These are phyloP conservation scores for Apostichopus parvimensis DNA, from an alignment of 35 echinoderm and acorn worm genomes.

Conservation along the genomic window DNA sequence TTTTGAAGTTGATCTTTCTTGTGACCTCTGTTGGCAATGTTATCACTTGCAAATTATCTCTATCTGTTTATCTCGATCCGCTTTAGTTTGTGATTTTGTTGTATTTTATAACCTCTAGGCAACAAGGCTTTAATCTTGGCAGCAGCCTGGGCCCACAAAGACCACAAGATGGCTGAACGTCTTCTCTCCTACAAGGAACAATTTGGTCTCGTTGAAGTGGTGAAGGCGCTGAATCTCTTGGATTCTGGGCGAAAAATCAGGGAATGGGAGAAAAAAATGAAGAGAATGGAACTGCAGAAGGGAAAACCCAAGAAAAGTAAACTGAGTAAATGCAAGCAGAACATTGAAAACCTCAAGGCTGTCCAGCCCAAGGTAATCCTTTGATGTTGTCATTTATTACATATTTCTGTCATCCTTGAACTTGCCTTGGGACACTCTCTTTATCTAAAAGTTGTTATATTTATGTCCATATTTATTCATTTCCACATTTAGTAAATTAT, in stretches of 20 bases:
- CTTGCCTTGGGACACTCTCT: no score
- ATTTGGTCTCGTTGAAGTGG: conserved; percentile 83
- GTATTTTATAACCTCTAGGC: conserved; percentile 23
- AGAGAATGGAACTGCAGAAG: conserved; percentile 53
- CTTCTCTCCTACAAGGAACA: conserved; percentile 50
- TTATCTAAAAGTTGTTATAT: no score
- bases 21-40: background rate
- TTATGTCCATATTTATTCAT: no score
- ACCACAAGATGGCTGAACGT: conserved; percentile 54
- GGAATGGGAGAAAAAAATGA: conserved; percentile 81
- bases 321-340: conserved; percentile 75
- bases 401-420: no score
- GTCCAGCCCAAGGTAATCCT: conserved; percentile 67
- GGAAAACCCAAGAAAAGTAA: conserved; percentile 52
- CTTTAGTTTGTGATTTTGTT: background rate
- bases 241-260: conserved; percentile 73
- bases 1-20: background rate
- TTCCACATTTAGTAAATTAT: no score
- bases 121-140: conserved; percentile 70
- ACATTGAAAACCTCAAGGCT: conserved; percentile 81
- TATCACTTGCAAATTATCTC: background rate
- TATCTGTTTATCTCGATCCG: background rate
- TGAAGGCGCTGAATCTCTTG: conserved; percentile 80
- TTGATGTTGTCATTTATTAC: background rate
- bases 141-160: conserved; percentile 81